Conservation (phyloP, 2,888 invertebrate genomes). For the Melanostoma mellinum region DNA sequence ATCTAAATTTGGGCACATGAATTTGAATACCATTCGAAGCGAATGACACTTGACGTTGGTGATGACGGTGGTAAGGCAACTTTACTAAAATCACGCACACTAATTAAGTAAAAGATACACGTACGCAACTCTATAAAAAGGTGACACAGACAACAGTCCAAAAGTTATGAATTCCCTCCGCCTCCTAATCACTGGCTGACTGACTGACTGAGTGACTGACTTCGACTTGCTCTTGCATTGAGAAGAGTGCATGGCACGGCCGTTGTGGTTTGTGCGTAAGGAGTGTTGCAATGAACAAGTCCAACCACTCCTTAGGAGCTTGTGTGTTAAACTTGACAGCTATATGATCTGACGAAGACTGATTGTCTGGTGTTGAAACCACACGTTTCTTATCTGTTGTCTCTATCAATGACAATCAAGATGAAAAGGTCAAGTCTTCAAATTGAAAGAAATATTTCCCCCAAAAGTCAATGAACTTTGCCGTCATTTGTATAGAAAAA, state of each 20-base stretch:
- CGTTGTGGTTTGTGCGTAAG: constrained; percentile 19
- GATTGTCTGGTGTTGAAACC: constrained; percentile 34
- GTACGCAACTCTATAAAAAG: constrained; percentile 53
- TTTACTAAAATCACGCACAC: constrained; percentile 48
- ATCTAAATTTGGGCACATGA: constrained; percentile 68
- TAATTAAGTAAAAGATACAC: constrained; percentile 68
- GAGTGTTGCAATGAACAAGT: constrained; percentile 30
- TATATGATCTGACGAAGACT: constrained; percentile 52
- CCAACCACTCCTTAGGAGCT: constrained; percentile 20
- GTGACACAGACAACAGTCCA: constrained; percentile 55
- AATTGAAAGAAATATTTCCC: constrained; percentile 20
- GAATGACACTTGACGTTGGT: constrained; percentile 23
- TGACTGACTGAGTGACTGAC: constrained; percentile 20
- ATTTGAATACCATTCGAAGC: constrained; percentile 68
- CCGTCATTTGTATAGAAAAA: no score
- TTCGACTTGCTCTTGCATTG: constrained; percentile 11
- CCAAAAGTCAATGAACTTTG: constrained; percentile 43
- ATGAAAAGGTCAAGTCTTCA: constrained; percentile 39
- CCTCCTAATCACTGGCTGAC: constrained; percentile 1
- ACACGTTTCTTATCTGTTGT: constrained; percentile 23
- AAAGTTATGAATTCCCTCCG: constrained; percentile 47
- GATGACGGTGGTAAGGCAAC: constrained; percentile 37
- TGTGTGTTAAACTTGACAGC: constrained; percentile 10
- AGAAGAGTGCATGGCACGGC: constrained; percentile 7
- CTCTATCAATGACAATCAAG: constrained; percentile 26